Base-by-base conservation (phyloP, 1,140 invertebrate genomes). In the Drosophila repletoides region DNA sequence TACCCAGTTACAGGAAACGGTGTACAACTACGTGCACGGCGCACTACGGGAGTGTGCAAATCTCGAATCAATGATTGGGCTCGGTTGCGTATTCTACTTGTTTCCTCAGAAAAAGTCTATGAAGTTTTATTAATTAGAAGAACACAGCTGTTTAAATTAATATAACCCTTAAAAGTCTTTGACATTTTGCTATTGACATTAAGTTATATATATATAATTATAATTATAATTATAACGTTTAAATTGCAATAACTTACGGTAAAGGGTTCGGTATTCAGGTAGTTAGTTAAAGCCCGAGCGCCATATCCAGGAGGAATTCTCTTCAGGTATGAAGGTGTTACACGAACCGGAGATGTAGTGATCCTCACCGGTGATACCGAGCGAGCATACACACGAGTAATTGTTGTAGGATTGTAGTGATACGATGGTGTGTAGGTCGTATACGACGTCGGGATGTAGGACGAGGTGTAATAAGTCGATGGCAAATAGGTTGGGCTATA, bases 71-170 rank as follows among this genome's bases (percentile, higher is more conserved):
- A 91, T 49, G 94, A 93, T 61, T 94, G 93, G 9, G 95, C 95
- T 74, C 94, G 93, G 10, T 95, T 93, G 53, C 95, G 93, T 88
- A 96, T 96, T 66, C 93, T 92, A 76, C 93, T 93, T 43, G 94
- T 93, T 91, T 96, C 95, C 90, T 95, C 95, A 88, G 96, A 94
- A 90, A 96, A 96, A 59, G 92, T 92, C 95, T 96, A 70, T 3
- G 45, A 67, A 81, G 33, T 34, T 21, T 14, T 28, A 5, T 19
- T 22, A 48, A 34, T 33, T 14, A 31, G 10, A 19, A n/a, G 53
- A 58, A 40, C 0, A 21, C 21, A 24, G 14, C 10, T 29, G 9
- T n/a, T 14, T 3, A 5, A 10, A 19, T 15, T 19, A 17, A 21
- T 29, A 1, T 9, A 1, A 15, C 19, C 1, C 6, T 26, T 29